A percentile compares a stretch with the other conserved stretches of the same genome.
These are phyloP conservation scores for Cephus sareptanus DNA, from an alignment of 2,888 invertebrate genomes.

Conservation along the genomic window DNA sequence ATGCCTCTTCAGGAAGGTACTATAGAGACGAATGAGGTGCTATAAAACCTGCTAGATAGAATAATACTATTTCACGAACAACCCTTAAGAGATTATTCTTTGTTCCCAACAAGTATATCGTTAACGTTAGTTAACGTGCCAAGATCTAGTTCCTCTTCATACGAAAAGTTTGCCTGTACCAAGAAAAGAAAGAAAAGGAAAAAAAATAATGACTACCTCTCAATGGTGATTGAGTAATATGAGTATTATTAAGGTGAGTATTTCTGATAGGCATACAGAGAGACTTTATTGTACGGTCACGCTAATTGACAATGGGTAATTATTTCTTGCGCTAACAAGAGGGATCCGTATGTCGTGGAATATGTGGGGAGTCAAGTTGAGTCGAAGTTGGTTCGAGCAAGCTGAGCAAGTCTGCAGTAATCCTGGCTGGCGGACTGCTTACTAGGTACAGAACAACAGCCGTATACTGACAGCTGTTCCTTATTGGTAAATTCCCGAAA, in stretches of 20 bases:
- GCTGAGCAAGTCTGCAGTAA: neutral
- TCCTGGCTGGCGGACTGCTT: neutral
- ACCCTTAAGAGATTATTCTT: neutral
- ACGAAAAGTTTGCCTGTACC: neutral
- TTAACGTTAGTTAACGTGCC: neutral
- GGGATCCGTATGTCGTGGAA: neutral
- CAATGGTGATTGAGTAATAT: neutral
- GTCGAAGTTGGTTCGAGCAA: neutral
- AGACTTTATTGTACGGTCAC: neutral
- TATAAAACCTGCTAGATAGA: neutral
- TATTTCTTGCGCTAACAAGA: neutral
- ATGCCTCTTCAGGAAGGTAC: too few relatives aligned
- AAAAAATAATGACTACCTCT: neutral
- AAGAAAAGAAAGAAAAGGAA: neutral
- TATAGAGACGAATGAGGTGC: neutral
- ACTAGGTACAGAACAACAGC: too few relatives aligned
- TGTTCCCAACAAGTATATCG: neutral
- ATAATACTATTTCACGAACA: neutral
- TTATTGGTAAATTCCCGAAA: conserved; percentile 1
- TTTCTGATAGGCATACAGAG: neutral
- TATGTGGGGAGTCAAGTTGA: neutral
- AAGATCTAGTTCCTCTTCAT: neutral
- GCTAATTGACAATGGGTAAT: neutral
- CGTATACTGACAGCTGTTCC: neutral
- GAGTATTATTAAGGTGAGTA: neutral